These are phyloP conservation scores for Radopholus similis DNA, from an alignment of 1,140 invertebrate species.

Conservation along the genomic window DNA sequence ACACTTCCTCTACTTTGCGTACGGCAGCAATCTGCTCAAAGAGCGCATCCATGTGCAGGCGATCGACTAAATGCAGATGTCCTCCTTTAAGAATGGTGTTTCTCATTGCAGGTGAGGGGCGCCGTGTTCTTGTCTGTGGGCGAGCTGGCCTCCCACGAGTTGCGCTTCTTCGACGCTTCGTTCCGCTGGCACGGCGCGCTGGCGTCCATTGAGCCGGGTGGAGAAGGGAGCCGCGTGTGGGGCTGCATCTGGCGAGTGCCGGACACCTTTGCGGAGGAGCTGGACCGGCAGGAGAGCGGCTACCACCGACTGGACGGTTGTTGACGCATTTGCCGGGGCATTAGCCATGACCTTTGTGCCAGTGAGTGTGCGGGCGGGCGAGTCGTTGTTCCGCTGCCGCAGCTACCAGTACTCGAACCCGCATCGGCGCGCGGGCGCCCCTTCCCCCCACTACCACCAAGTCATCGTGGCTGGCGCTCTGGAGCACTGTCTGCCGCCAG, in stretches of 20 bases:
- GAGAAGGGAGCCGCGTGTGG: conserved; percentile 22
- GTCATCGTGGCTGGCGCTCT: conserved; percentile 48
- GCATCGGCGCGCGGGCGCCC: conserved; percentile 5
- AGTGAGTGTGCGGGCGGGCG: conserved; percentile 4
- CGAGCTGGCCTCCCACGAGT: conserved; percentile 26
- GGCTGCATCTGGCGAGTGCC: conserved; percentile 49
- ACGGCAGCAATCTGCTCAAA: conserved; percentile 42
- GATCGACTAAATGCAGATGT: conserved; percentile 15
- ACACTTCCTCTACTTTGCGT: conserved; percentile 46
- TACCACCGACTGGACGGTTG: conserved; percentile 51
- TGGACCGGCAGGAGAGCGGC: conserved; percentile 41
- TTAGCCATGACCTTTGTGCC: conserved; percentile 18
- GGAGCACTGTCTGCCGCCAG: conserved; percentile 40
- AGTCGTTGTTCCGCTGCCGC: conserved; percentile 30
- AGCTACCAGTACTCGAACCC: conserved; percentile 52
- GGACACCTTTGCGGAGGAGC: conserved; percentile 40
- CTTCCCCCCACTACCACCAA: conserved; percentile 52
- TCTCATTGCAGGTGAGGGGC: conserved; percentile 32
- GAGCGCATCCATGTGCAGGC: conserved; percentile 53
- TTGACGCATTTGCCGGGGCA: neutral
- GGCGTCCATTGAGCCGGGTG: conserved; percentile 41
- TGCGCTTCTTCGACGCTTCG: conserved; percentile 39
- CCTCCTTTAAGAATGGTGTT: neutral
- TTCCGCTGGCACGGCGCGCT: conserved; percentile 44
- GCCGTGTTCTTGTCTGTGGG: conserved; percentile 34